Evolutionary conservation across 92 coral and sea anemone genomes (phyloP), one percentile per base, ranked within the genome.

Genomic region (Chrysogorgia sp.): DNA sequence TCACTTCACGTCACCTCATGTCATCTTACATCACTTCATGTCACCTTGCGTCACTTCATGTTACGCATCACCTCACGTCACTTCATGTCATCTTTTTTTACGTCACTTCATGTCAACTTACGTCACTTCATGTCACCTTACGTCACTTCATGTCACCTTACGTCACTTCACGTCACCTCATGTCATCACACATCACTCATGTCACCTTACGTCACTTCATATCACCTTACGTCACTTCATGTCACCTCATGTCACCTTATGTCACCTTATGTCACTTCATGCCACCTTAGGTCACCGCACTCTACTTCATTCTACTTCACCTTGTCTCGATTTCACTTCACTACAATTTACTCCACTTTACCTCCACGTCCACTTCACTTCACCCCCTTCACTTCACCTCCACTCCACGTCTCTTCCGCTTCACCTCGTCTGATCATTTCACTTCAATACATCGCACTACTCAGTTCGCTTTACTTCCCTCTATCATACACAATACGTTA

Each of bases 231-330:
- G n/a, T 29, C 50, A 7, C 68, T 53, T 49, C 14, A 22, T 10
- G 29, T 5, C 40, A 23, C 29, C 17, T 31, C 25, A 15, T 25
- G 8, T 52, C 74, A 22, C 70, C 35, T 0, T 35, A 3, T 35
- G n/a, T 41, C 70, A 63, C 70, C n/a, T 29, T 35, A 4, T 9
- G 8, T 41, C 35, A 63, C 69, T 63, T 20, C 69, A 63, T 35
- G 12, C 9, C 35, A 63, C 0, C 9, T 10, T 21, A 63, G 0
- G 5, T n/a, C 70, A 63, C 6, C 40, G 7, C 34, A 13, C 34
- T n/a, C n/a, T 19, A 22, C 45, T 63, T 5, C 47, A 22, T 13
- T 29, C 7, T 19, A 63, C 1, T 63, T 41, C 22, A 13, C 35
- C 40, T 20, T 58, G 25, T 65, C 49, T 31, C 1, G 23, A 67